phyloP scores from a whole-genome alignment of 1,140 invertebrate species.

The Achroia grisella region DNA sequence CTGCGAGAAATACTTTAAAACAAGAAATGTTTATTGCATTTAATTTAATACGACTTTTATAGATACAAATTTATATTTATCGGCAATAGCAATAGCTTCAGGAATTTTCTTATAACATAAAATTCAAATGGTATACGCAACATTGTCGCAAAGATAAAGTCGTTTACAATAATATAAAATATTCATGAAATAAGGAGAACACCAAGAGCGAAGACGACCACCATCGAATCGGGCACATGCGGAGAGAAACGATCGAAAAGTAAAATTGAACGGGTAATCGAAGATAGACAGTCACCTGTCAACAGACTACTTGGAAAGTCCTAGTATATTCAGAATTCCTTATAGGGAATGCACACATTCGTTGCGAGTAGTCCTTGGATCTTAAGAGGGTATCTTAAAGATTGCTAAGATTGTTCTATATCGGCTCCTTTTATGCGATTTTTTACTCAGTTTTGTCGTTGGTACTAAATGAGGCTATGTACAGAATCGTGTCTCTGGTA shows the following conservation, averaged over 20 bases:
- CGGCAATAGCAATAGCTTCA: slow-evolving; percentile 11
- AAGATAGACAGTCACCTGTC: slow-evolving; percentile 18
- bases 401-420: slow-evolving; percentile 18
- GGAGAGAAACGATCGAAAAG: slow-evolving; percentile 16
- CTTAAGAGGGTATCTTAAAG: slow-evolving; percentile 6
- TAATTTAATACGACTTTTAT: too few relatives aligned
- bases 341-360: slow-evolving; percentile 11
- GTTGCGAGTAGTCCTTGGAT: slow-evolving; percentile 9
- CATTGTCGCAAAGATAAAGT: slow-evolving; percentile 50
- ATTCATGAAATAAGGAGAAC: slow-evolving; percentile 42
- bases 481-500: slow-evolving; percentile 38
- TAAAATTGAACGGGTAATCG: slow-evolving; percentile 15
- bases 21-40: too few relatives aligned
- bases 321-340: slow-evolving; percentile 2
- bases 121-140: slow-evolving; percentile 42
- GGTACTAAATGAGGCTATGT: slow-evolving; percentile 36
- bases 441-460: slow-evolving; percentile 26
- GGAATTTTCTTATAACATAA: slow-evolving; percentile 32
- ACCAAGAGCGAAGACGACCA: slow-evolving; percentile 16
- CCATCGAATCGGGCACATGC: slow-evolving; percentile 8
- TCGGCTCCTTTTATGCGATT: slow-evolving; percentile 29
- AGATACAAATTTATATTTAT: slow-evolving; percentile 11
- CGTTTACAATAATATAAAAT: slow-evolving; percentile 57
- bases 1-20: too few relatives aligned
- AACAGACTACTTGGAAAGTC: neutral